A percentile compares a stretch with the other conserved stretches of the same genome.
Conservation (phyloP, 2,113 vertebrate genomes). For the Himantopus leucocephalus region DNA sequence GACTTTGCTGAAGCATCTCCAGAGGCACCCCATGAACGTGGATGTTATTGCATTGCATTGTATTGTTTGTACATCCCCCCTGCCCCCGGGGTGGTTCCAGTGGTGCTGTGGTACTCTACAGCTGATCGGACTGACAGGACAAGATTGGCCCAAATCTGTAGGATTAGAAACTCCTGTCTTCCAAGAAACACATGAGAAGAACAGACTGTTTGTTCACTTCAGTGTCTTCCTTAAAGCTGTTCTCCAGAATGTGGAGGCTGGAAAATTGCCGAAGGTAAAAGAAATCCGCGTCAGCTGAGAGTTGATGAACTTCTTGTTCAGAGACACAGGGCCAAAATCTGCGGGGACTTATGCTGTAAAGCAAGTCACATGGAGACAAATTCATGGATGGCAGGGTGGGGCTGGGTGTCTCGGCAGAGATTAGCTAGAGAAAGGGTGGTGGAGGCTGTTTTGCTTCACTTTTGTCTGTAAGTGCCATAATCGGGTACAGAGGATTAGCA, state of each 20-base stretch:
- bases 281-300: not conserved
- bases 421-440: not conserved
- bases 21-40: fast-evolving
- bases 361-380: not conserved
- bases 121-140: not conserved
- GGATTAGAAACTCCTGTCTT: not conserved
- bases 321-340: not conserved
- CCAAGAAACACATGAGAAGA: slow-evolving; percentile 1
- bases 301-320: slow-evolving; percentile 39
- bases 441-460: not conserved
- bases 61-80: not conserved
- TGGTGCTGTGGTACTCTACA: not conserved
- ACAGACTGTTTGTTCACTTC: slow-evolving; percentile 16
- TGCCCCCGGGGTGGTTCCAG: not conserved
- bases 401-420: not conserved
- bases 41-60: not conserved
- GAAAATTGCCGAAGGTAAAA: slow-evolving; percentile 36
- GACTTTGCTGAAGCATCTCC: not conserved
- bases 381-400: not conserved
- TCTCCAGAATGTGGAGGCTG: slow-evolving; percentile 44
- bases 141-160: not conserved
- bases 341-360: not conserved
- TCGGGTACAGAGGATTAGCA: not conserved
- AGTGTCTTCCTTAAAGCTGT: slow-evolving; percentile 9
- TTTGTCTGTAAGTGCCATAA: not conserved